Percentiles rank a stretch among this genome's conserved stretches.
Conservation (phyloP, 1,140 invertebrate genomes). For the Vollenhovia emeryi region DNA sequence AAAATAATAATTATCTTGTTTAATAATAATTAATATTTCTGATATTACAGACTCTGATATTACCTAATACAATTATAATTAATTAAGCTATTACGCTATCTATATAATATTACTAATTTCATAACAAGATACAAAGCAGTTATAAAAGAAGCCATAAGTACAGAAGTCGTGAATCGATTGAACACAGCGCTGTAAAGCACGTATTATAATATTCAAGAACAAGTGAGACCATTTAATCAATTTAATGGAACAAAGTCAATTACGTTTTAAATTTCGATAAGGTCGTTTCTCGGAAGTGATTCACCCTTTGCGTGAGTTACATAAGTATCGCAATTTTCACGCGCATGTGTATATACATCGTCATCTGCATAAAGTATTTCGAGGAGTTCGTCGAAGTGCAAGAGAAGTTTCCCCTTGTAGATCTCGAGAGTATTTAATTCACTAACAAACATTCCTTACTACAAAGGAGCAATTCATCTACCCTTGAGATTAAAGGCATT, state of each 20-base stretch:
- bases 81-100: background rate
- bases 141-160: background rate
- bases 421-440: background rate
- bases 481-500: background rate
- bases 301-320: background rate
- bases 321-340: background rate
- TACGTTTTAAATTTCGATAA: background rate
- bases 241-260: background rate
- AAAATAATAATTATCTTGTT: background rate
- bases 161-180: background rate
- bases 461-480: background rate
- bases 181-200: background rate
- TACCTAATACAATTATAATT: background rate
- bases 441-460: background rate
- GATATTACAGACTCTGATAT: too few relatives aligned
- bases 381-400: background rate
- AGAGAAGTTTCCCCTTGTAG: background rate
- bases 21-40: too few relatives aligned
- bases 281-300: background rate
- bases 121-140: background rate
- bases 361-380: background rate
- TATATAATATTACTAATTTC: background rate
- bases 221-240: background rate
- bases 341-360: background rate
- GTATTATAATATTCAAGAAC: background rate